Base-by-base conservation (phyloP, 2,113 vertebrate species). In the Tachuris rubrigastra region DNA sequence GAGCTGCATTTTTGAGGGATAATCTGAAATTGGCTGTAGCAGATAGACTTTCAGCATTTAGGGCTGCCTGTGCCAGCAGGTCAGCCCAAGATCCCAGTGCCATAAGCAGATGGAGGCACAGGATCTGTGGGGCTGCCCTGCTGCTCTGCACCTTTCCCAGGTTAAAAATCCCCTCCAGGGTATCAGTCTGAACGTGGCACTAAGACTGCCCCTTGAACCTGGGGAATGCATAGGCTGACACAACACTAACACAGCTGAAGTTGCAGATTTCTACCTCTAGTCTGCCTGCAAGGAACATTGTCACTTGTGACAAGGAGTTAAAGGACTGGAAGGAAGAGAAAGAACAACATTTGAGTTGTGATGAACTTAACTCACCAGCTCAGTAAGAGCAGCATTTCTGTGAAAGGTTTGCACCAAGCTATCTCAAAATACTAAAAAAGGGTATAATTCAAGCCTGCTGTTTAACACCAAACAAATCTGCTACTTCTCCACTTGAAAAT, bases 41-140 rank as follows among this genome's bases (percentile, higher is more conserved):
- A 35, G 17, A 50, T 14, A 12, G 12, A 46, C 35, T 25, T 56
- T 28, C 53, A 60, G 42, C 17, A 47, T 0, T 33, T 13, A 46
- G 50, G 24, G 41, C 12, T 46, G 15, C 28, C 39, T 19, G 23
- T 14, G 47, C 24, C 69, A 56, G 30, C 7, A 18, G 30, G 5
- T 25, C 77, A 81, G n/a, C 50, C 53, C 47, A 62, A 44, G 31
- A 6, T 5, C 24, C 27, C 47, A 6, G 42, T 8, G 28, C 68
- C 5, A 1, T 9, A 14, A 37, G 62, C 72, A 82, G 11, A 2
- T 35, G 27, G 49, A 12, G 46, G 0, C 1, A 0, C 12, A 11
- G 1, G 13, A 52, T 6, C 21, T 12, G 10, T 3, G 24, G 27
- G n/a, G 49, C 88, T 73, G 31, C 23, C 46, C 78, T 27, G 14